Evolutionary conservation across 2,888 invertebrate genomes (phyloP), one percentile per base, ranked within the genome.

Genomic region (Operophtera brumata): DNA sequence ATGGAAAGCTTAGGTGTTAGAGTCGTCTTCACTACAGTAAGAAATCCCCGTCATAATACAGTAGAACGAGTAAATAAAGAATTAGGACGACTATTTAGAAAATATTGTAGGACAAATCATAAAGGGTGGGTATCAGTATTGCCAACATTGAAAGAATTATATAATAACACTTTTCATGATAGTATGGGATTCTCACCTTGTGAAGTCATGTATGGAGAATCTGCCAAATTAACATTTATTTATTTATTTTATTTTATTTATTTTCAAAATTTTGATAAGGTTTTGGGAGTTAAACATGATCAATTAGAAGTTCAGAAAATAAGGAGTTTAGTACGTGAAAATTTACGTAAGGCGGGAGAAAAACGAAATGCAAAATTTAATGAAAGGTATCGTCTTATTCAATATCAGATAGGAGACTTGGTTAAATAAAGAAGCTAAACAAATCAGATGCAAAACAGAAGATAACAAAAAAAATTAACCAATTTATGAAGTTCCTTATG

Each of bases 21-120:
- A 25, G 3, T 51, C 0, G 35, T 58, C 0, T 40, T 63, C 28
- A 65, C 66, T 0, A 62, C 68, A 0, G 58, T 69, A 0, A 12
- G 64, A 1, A 66, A 66, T 30, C 66, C 66, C 0, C 14, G 65
- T 0, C 66, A 62, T 3, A 69, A 66, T 41, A 51, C 45, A 0
- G 59, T 58, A 0, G 66, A 66, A 32, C 44, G 65, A 2, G 64
- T 65, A 0, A 69, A 66, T 43, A 61, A 54, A 10, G 66, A 65
- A 14, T 37, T 64, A 25, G 61, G 62, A 0, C 30, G 63, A 13
- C 0, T 68, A 0, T 68, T 68, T 32, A 44, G 65, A 10, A 57
- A 61, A 0, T 66, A 65, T 36, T 65, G 66, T 42, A 6, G 44
- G 0, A 28, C 32, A 0, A 61, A 62, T 41, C 66, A 66, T 47